phyloP scores from a whole-genome alignment of 1,140 invertebrate genomes.

The Scaptomyza pallida region DNA sequence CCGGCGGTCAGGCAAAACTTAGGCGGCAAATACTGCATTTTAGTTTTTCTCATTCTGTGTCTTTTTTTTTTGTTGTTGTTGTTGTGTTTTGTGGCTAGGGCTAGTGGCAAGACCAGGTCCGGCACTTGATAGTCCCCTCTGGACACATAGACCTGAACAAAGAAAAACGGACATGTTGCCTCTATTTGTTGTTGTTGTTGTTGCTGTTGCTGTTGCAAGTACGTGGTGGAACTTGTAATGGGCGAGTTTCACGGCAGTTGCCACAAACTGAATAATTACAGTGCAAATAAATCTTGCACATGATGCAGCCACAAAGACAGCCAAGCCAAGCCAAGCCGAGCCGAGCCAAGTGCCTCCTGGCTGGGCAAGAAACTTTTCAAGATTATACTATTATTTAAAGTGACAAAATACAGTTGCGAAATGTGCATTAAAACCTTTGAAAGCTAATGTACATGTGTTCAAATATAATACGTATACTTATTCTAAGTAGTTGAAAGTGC shows the following conservation, averaged over 20 bases:
- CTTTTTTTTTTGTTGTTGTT: slow-evolving; percentile 4
- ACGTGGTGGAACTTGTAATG: slow-evolving; percentile 47
- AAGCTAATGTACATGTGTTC: neutral
- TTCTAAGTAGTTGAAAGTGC: too few relatives aligned
- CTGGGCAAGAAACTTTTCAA: neutral
- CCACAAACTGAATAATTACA: slow-evolving; percentile 74
- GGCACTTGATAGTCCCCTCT: slow-evolving; percentile 56
- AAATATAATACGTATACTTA: neutral
- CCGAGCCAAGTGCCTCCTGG: too few relatives aligned
- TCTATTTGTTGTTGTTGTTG: slow-evolving; percentile 3
- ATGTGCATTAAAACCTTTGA: too few relatives aligned
- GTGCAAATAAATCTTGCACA: slow-evolving; percentile 66
- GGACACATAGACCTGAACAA: slow-evolving; percentile 48
- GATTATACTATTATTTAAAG: too few relatives aligned
- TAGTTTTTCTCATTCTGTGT: slow-evolving; percentile 1
- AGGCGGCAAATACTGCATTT: slow-evolving; percentile 53
- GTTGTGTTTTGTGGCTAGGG: slow-evolving; percentile 25
- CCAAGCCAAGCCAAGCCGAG: neutral
- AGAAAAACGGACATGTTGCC: slow-evolving; percentile 10
- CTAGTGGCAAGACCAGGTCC: slow-evolving; percentile 26
- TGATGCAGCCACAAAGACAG: slow-evolving; percentile 13
- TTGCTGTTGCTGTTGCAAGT: neutral
- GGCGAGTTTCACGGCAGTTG: slow-evolving; percentile 41
- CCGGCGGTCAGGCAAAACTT: slow-evolving; percentile 40
- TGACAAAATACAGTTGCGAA: too few relatives aligned